Conservation (phyloP, 2,888 invertebrate species). For the Tachystola acroxantha region DNA sequence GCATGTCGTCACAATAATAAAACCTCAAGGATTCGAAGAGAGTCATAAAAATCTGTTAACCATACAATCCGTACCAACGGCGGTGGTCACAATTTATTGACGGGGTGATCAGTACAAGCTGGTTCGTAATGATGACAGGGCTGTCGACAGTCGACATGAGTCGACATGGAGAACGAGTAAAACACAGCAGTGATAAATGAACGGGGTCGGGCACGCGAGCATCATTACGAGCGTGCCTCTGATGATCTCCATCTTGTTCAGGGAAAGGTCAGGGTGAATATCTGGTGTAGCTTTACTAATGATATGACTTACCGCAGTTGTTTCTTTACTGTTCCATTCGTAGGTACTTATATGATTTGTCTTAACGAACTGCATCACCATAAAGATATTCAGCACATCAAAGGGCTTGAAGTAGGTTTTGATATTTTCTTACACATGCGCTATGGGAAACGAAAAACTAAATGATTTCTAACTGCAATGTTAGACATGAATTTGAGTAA, state of each 20-base stretch:
- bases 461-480: too few species aligned
- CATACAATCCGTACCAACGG: conserved; percentile 56
- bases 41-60: conserved; percentile 63
- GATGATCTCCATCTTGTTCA: conserved; percentile 20
- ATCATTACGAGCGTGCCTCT: conserved; percentile 42
- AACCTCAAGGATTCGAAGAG: conserved; percentile 33
- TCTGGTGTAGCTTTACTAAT: not conserved
- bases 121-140: conserved; percentile 70
- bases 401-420: too few species aligned
- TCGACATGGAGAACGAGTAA: conserved; percentile 68
- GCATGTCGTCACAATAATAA: conserved; percentile 17
- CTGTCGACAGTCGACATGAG: conserved; percentile 68
- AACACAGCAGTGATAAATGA: conserved; percentile 69
- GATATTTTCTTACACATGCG: too few species aligned
- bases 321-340: too few species aligned
- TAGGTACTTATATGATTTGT: too few species aligned
- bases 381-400: too few species aligned
- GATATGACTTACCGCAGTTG: too few species aligned
- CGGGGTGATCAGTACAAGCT: conserved; percentile 57
- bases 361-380: too few species aligned
- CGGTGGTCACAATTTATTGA: conserved; percentile 72
- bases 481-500: too few species aligned
- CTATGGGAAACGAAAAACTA: too few species aligned
- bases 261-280: conserved; percentile 13
- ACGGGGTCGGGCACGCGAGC: conserved; percentile 54